These are phyloP conservation scores for Leucoma salicis DNA, from an alignment of 2,888 invertebrate species.

Conservation along the genomic window DNA sequence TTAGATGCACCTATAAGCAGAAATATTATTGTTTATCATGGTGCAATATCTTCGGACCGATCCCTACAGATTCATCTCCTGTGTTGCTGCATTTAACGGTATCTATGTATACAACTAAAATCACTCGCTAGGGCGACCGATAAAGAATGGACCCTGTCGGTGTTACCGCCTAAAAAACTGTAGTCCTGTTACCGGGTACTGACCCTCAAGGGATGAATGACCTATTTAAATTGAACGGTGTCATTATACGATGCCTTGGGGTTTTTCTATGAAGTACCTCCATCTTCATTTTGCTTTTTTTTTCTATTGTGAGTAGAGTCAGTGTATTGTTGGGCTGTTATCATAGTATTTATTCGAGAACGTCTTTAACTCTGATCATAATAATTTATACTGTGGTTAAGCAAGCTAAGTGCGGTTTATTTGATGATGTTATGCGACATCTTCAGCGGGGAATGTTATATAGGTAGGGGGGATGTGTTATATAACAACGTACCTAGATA, in stretches of 20 bases:
- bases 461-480: too few relatives aligned
- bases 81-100: conserved; percentile 62
- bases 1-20: too few relatives aligned
- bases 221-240: conserved; percentile 75
- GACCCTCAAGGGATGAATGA: conserved; percentile 76
- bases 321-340: neutral
- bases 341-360: neutral
- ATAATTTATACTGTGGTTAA: too few relatives aligned
- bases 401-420: too few relatives aligned
- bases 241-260: conserved; percentile 53
- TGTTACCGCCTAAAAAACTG: conserved; percentile 60
- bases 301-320: neutral
- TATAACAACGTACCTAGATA: too few relatives aligned
- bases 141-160: conserved; percentile 72
- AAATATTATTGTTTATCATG: too few relatives aligned
- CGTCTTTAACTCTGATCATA: too few relatives aligned
- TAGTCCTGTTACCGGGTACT: conserved; percentile 76
- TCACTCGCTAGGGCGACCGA: conserved; percentile 65
- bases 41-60: conserved; percentile 42
- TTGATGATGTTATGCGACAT: too few relatives aligned
- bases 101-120: conserved; percentile 63
- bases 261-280: conserved; percentile 13
- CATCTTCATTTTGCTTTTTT: neutral
- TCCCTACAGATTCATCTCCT: conserved; percentile 38
- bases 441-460: too few relatives aligned